A percentile compares a stretch with the other conserved stretches of the same genome.
These are phyloP conservation scores for Microtus pennsylvanicus DNA, from an alignment of 2,113 vertebrate species.

Conservation along the genomic window DNA sequence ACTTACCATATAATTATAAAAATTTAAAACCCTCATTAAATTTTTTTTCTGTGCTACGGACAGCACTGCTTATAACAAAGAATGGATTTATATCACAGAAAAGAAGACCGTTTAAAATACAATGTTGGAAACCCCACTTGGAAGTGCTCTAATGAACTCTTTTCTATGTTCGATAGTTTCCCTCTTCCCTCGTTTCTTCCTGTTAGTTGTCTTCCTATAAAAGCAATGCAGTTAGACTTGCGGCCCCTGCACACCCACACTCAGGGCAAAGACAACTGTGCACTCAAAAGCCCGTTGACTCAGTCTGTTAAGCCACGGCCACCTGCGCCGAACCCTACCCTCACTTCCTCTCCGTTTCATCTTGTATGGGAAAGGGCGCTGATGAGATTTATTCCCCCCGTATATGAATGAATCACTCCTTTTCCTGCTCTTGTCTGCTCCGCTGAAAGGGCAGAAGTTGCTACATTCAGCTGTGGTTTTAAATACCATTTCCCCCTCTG, in stretches of 20 bases:
- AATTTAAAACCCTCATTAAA: background rate
- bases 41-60: background rate
- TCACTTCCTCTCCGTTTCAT: background rate
- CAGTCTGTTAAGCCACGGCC: background rate
- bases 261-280: background rate
- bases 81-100: background rate
- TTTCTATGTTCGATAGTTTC: background rate
- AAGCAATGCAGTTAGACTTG: background rate
- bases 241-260: background rate
- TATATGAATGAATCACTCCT: background rate
- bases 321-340: background rate
- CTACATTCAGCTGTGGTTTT: constrained; percentile 52
- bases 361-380: background rate
- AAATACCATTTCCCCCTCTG: background rate
- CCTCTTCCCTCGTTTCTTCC: background rate
- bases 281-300: background rate
- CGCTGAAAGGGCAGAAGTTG: constrained; percentile 34
- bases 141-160: background rate
- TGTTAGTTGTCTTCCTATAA: background rate
- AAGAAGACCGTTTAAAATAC: background rate
- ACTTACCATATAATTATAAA: background rate
- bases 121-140: background rate
- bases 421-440: constrained; percentile 19
- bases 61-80: background rate
- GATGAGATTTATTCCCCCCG: background rate